Conservation (phyloP, 2,113 vertebrate genomes). For the Epinephelus fuscoguttatus region DNA sequence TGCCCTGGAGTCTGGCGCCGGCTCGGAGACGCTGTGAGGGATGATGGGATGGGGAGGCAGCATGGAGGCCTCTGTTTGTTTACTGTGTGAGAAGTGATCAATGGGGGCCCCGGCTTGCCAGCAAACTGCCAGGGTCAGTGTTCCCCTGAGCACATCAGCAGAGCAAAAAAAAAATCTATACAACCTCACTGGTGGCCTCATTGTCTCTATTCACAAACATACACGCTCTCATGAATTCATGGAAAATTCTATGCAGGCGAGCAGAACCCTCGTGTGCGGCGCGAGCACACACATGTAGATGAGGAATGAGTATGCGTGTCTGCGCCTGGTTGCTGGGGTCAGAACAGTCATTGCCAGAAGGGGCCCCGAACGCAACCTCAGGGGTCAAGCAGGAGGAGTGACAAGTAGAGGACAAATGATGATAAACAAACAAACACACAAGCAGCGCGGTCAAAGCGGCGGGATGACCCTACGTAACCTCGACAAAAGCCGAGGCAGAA, state of each 20-base stretch:
- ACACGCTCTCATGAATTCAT: constrained; percentile 22
- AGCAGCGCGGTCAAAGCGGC: neutral
- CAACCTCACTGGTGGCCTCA: constrained; percentile 50
- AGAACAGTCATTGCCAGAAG: constrained; percentile 31
- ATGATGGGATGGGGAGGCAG: constrained; percentile 22
- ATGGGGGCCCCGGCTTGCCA: constrained; percentile 45
- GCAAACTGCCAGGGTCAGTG: constrained; percentile 49
- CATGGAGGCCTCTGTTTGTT: constrained; percentile 49
- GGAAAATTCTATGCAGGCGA: constrained; percentile 15
- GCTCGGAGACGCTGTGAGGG: constrained; percentile 27
- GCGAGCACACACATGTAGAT: constrained; percentile 22
- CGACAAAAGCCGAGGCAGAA: neutral
- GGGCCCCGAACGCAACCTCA: constrained; percentile 11
- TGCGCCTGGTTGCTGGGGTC: constrained; percentile 21
- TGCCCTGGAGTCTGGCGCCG: constrained; percentile 38
- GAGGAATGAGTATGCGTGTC: neutral
- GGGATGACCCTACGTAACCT: neutral
- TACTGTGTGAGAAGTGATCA: constrained; percentile 64
- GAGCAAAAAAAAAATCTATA: constrained; percentile 52
- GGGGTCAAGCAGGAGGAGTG: constrained; percentile 6
- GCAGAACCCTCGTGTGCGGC: constrained; percentile 33
- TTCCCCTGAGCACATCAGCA: constrained; percentile 45
- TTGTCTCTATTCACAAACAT: constrained; percentile 54
- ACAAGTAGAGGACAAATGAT: constrained; percentile 48
- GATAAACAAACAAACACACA: constrained; percentile 19